Base-by-base conservation (phyloP, 37 sponge, comb jelly and placozoan genomes). In the Haliclona indistincta region DNA sequence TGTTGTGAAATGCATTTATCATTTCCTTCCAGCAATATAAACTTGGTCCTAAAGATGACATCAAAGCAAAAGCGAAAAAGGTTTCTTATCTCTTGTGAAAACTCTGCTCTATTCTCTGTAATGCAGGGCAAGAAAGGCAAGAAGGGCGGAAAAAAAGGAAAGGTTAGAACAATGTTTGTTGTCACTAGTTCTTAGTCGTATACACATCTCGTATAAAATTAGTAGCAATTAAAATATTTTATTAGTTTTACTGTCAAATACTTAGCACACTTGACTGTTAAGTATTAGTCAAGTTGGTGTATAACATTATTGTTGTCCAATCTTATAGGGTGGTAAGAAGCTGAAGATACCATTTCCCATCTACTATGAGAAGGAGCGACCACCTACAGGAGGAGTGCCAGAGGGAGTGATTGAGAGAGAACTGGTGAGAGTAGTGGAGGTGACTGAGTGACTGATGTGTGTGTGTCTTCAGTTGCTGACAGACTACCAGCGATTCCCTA, bases 301-400 rank as follows among this genome's bases (percentile, higher is more conserved):
- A 17, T 17, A 17, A 15, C 15, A 47, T 47, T 47, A 23, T 29
- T 54, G 15, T 71, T 19, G 6, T 49, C 30, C 25, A n/a, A 28
- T 1, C 30, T 20, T 39, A n/a, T 19, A 81, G 77, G 80, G 80
- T 47, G 93, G 91, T n/a, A n/a, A n/a, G 25, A 89, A 93, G 80
- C 70, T 77, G 13, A 93, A 93, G 76, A 76, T 93, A 7, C 63
- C 70, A 1, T 90, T 85, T 63, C 94, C 94, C 38, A 93, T 93
- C 60, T 72, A 75, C 55, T 90, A 43, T 69, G 89, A 88, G 64
- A 47, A 42, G 8, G 81, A 69, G 58, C 55, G 67, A 25, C 83
- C 85, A 3, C 75, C 78, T 10, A 74, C 70, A 32, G 60, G 74
- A n/a, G 87, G 84, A 5, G 67, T 84, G 20, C 70, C 86, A 2